Evolutionary conservation across 2,797 vertebrate genomes (phyloP).

Genomic region (Poliocrania exsul): DNA sequence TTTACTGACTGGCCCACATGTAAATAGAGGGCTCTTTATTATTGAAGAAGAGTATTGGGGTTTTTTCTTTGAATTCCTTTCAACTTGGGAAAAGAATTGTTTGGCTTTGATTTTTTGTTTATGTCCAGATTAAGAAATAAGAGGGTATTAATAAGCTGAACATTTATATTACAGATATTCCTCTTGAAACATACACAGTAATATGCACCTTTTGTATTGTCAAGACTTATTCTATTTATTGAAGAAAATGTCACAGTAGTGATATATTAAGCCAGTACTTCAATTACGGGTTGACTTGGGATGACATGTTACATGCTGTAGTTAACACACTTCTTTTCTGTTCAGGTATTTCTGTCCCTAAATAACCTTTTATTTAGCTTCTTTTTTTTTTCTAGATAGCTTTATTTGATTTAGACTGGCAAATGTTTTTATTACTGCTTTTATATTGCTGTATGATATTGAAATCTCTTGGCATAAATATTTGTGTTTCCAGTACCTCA

Average conservation of each 20-base stretch:
- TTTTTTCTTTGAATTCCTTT: slow-evolving; percentile 45
- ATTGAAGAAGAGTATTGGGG: slow-evolving; percentile 55
- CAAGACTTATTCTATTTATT: slow-evolving; percentile 85
- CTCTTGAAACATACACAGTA: slow-evolving; percentile 79
- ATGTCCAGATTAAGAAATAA: slow-evolving; percentile 67
- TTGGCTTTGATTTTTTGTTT: slow-evolving; percentile 69
- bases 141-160: slow-evolving; percentile 78
- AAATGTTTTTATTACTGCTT: slow-evolving; percentile 82
- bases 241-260: slow-evolving; percentile 86
- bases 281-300: slow-evolving; percentile 87
- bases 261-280: slow-evolving; percentile 93
- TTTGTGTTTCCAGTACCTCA: slow-evolving; percentile 93
- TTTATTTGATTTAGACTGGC: slow-evolving; percentile 82
- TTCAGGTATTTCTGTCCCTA: slow-evolving; percentile 81
- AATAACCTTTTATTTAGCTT: slow-evolving; percentile 77
- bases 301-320: slow-evolving; percentile 86
- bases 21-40: slow-evolving; percentile 75
- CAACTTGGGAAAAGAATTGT: slow-evolving; percentile 60
- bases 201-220: slow-evolving; percentile 85
- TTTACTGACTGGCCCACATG: slow-evolving; percentile 65
- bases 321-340: slow-evolving; percentile 78
- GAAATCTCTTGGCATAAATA: slow-evolving; percentile 87
- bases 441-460: slow-evolving; percentile 84
- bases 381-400: slow-evolving; percentile 71
- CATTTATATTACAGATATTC: slow-evolving; percentile 76